Evolutionary conservation across 2,888 invertebrate species (phyloP), one percentile per base, ranked within the genome.

Genomic region (Didymodactylos carnosus): DNA sequence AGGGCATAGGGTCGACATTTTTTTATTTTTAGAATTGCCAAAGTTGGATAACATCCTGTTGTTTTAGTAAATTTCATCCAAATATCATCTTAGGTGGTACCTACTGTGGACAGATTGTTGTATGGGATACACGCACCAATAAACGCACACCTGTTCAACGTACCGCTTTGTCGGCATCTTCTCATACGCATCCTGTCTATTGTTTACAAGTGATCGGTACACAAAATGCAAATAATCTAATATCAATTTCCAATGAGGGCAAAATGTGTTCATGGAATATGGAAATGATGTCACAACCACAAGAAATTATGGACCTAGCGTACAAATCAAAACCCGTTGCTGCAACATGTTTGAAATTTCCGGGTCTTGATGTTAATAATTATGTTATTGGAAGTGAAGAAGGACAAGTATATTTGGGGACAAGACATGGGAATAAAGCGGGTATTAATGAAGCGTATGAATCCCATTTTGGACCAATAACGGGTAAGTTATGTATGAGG

Each of bases 51-150:
- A 91, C 94, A 88, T 93, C 94, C 70, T 90, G 93, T 23, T 84
- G 83, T 78, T 84, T 83, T 80, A 86, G 84, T 76, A 86, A 90
- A 84, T 99, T 98, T 86, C 95, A 98, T 86, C 95, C 95, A 0
- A 97, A 97, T 84, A 85, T 99, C 77, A 91, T 99, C 78, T 87
- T 99, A 76, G 98, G 97, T 75, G 97, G 97, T 73, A 97, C 95
- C 6, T 98, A 97, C 86, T 94, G 94, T 0, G 98, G 98, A 0
- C 97, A 98, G 85, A 94, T 99, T 78, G 97, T 98, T 39, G 85
- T 99, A 75, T 99, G 98, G 98, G 98, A 99, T 85, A 98, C 95
- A 84, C 88, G 98, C 79, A 92, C 92, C 14, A 92, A 93, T 83
- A 97, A 97, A 81, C 88, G 94, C 76, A 97, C 97, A 3, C 98